Evolutionary conservation across 2,888 invertebrate genomes (phyloP).

Genomic region (Lydus trimaculatus): DNA sequence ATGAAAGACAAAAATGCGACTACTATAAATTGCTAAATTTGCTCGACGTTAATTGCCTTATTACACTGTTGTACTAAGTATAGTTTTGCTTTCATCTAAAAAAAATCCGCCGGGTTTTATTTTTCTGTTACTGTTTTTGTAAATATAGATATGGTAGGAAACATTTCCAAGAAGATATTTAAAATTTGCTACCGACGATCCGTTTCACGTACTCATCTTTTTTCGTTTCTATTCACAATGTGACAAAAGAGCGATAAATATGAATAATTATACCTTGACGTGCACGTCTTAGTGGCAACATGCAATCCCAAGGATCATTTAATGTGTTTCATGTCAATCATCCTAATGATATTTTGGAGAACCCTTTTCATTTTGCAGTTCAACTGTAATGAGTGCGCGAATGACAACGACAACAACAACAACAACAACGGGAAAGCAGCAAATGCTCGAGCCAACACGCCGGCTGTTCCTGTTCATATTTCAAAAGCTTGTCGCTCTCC

Average conservation of each 20-base stretch:
- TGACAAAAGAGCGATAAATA: constrained; percentile 53
- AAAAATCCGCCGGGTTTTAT: background rate
- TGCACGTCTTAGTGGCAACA: constrained; percentile 51
- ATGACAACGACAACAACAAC: constrained; percentile 30
- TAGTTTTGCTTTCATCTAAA: constrained; percentile 5
- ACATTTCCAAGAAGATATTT: constrained; percentile 1
- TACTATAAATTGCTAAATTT: constrained; percentile 5
- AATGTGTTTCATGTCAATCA: constrained; percentile 60
- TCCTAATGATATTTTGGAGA: constrained; percentile 59
- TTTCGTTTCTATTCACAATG: constrained; percentile 17
- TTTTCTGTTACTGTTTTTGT: background rate
- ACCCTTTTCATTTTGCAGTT: constrained; percentile 54
- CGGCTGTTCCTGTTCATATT: constrained; percentile 48
- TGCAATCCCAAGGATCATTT: constrained; percentile 59
- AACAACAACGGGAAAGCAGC: too few relatives aligned
- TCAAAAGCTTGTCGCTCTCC: constrained; percentile 38
- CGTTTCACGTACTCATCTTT: background rate
- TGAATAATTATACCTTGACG: constrained; percentile 57
- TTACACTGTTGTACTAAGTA: background rate
- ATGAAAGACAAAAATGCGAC: background rate
- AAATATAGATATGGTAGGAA: background rate
- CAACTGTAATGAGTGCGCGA: constrained; percentile 48
- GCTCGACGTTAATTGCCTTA: constrained; percentile 5
- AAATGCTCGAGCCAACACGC: constrained; percentile 18
- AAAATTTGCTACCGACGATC: background rate